Conservation (phyloP, 1,140 invertebrate species). For the Platorchestia sp. region DNA sequence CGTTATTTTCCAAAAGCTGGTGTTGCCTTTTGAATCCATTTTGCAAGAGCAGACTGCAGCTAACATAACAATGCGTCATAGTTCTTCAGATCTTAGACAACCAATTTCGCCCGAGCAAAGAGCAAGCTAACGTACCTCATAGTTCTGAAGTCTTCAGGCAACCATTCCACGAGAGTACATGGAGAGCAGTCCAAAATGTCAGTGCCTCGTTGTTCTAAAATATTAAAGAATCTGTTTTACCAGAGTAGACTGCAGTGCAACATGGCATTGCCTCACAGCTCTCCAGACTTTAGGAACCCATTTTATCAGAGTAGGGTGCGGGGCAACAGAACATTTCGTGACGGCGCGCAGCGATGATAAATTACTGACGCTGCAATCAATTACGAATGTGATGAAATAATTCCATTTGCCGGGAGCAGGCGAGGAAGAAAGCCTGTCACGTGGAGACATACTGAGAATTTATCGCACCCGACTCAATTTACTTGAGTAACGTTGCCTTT, state of each 20-base stretch:
- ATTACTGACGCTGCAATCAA: slow-evolving; percentile 19
- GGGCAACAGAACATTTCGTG: background rate
- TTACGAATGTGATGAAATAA: slow-evolving; percentile 50
- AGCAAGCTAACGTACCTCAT: too few relatives aligned
- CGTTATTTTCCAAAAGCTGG: too few relatives aligned
- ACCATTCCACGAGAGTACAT: too few relatives aligned
- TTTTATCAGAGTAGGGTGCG: background rate
- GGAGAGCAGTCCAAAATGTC: too few relatives aligned
- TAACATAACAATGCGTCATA: too few relatives aligned
- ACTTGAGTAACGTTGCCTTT: slow-evolving; percentile 50
- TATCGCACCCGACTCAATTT: slow-evolving; percentile 40
- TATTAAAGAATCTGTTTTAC: too few relatives aligned
- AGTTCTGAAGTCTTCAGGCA: too few relatives aligned
- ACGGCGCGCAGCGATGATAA: slow-evolving; percentile 35
- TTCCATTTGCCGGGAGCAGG: slow-evolving; percentile 37
- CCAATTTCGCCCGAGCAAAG: too few relatives aligned
- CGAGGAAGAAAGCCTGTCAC: slow-evolving; percentile 45
- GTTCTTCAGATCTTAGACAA: too few relatives aligned
- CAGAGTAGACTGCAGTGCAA: background rate
- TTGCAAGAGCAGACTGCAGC: too few relatives aligned
- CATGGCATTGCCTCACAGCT: background rate
- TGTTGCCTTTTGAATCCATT: too few relatives aligned
- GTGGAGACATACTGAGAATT: slow-evolving; percentile 29
- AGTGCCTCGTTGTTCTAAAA: too few relatives aligned
- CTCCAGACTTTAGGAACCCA: background rate